phyloP scores from a whole-genome alignment of 2,888 invertebrate species.

The Allygus modestus region DNA sequence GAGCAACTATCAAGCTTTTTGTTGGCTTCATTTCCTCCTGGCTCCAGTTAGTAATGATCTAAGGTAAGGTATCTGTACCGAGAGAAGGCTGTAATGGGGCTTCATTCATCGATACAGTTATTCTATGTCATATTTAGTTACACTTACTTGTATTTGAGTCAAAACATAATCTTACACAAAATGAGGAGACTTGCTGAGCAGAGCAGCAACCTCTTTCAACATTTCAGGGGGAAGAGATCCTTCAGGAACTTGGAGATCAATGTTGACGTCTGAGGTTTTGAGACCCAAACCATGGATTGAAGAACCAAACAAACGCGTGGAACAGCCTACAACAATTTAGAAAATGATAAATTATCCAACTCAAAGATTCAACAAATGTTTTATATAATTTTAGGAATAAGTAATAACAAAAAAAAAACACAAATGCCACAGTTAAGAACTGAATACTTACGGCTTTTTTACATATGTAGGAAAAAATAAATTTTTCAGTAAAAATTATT shows the following conservation, averaged over 20 bases:
- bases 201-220: conserved; percentile 35
- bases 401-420: neutral
- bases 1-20: too few species aligned
- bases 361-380: neutral
- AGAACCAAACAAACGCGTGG: conserved; percentile 78
- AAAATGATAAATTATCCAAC: too few species aligned
- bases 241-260: conserved; percentile 77
- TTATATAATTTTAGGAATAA: neutral
- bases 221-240: conserved; percentile 34
- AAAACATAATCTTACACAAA: conserved; percentile 30
- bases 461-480: too few species aligned
- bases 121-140: too few species aligned
- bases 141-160: neutral
- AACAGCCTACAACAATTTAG: conserved; percentile 72
- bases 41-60: too few species aligned
- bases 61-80: too few species aligned
- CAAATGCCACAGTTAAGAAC: too few species aligned
- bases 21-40: too few species aligned
- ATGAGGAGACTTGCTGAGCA: conserved; percentile 15
- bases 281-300: conserved; percentile 80
- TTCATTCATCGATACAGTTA: too few species aligned
- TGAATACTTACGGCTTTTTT: too few species aligned
- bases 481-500: too few species aligned
- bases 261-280: conserved; percentile 78
- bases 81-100: too few species aligned